Percentiles rank a stretch among this genome's conserved stretches.
These are phyloP conservation scores for Solea solea DNA, from an alignment of 2,113 vertebrate genomes.

Conservation along the genomic window DNA sequence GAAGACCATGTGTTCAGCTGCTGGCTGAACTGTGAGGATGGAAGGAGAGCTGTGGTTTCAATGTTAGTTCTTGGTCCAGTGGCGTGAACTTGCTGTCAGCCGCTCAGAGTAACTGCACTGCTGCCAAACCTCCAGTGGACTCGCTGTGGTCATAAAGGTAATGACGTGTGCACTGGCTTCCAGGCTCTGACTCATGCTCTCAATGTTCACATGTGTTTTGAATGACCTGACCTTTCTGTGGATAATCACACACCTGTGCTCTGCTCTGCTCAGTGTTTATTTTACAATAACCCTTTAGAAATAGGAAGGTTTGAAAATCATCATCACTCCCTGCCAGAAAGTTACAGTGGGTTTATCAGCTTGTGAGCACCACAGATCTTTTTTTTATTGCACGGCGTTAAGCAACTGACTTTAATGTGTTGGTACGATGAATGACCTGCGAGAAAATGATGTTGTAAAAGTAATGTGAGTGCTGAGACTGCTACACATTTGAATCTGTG, in stretches of 20 bases:
- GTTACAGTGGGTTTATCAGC: too few species aligned
- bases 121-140: slow-evolving; percentile 22
- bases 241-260: neutral
- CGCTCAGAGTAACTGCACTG: neutral
- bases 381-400: too few species aligned
- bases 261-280: neutral
- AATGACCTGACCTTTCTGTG: slow-evolving; percentile 6
- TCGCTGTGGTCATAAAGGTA: slow-evolving; percentile 23
- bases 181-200: slow-evolving; percentile 8
- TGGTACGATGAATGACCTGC: too few species aligned
- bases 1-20: slow-evolving; percentile 34
- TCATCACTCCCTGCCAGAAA: too few species aligned
- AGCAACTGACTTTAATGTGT: too few species aligned
- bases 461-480: too few species aligned
- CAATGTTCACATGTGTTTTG: neutral
- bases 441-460: too few species aligned
- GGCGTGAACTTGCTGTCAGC: slow-evolving; percentile 23
- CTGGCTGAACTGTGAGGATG: neutral
- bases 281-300: neutral
- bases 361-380: too few species aligned
- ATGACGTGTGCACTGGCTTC: slow-evolving; percentile 19
- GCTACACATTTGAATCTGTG: too few species aligned
- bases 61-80: slow-evolving; percentile 31
- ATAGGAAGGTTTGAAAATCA: too few species aligned
- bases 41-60: slow-evolving; percentile 34